These are phyloP conservation scores for Taenaris catops DNA, from an alignment of 2,888 invertebrate species.

Conservation along the genomic window DNA sequence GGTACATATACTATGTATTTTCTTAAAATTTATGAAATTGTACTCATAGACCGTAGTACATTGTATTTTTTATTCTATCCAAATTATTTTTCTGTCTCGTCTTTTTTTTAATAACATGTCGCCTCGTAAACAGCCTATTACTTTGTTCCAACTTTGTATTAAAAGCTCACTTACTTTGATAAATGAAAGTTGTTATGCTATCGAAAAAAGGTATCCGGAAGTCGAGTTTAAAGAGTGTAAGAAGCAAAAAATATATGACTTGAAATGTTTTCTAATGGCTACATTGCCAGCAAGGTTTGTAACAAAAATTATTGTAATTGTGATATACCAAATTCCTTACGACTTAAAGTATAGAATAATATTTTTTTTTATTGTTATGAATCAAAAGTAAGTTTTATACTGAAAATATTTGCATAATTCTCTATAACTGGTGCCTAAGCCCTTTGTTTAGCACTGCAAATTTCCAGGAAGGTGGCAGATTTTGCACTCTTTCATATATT, in stretches of 20 bases:
- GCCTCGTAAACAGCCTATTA: slow-evolving; percentile 64
- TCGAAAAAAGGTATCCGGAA: slow-evolving; percentile 60
- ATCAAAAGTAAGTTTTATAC: too few relatives aligned
- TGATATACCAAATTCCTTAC: too few relatives aligned
- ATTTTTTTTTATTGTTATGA: too few relatives aligned
- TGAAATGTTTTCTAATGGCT: slow-evolving; percentile 54
- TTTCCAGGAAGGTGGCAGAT: too few relatives aligned
- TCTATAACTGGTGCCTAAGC: too few relatives aligned
- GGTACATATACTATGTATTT: too few relatives aligned
- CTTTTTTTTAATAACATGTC: slow-evolving; percentile 41
- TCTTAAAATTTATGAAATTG: too few relatives aligned
- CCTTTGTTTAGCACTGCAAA: too few relatives aligned
- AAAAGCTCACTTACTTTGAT: slow-evolving; percentile 60
- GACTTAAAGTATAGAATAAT: too few relatives aligned
- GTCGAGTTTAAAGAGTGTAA: slow-evolving; percentile 54
- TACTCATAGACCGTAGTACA: too few relatives aligned
- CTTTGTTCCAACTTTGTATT: slow-evolving; percentile 58
- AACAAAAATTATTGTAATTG: neutral
- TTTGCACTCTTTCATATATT: too few relatives aligned
- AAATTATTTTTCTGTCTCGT: neutral
- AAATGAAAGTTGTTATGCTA: slow-evolving; percentile 62
- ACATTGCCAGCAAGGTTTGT: slow-evolving; percentile 65
- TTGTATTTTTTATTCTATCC: neutral
- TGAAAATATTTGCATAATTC: too few relatives aligned
- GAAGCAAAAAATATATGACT: slow-evolving; percentile 40